Base-by-base conservation (phyloP, 1,140 invertebrate genomes). In the Orius insidiosus region DNA sequence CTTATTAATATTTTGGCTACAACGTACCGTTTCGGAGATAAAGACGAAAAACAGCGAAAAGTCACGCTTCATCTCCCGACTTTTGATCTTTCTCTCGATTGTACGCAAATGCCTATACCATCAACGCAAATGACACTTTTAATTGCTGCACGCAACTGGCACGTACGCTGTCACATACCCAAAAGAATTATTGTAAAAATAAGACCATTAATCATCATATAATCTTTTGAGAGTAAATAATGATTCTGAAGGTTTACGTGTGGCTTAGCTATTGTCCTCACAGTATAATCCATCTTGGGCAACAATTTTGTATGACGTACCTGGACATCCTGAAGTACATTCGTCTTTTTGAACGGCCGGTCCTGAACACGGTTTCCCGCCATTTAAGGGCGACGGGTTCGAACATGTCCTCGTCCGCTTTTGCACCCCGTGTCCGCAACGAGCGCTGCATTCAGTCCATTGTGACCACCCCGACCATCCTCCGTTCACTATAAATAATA, bases 381-480 rank as follows among this genome's bases (percentile, higher is more conserved):
- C 86, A 63, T 92, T 89, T 51, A 86, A 70, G 1, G 89, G 86
- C 45, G 82, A 72, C 0, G 89, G 89, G 59, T 85, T 87, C 42
- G 76, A 87, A 64, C 89, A 95, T 16, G 77, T 76, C 41, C 88
- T 70, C 37, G 78, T 82, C 36, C 84, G 68, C 56, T 85, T 83
- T 59, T 86, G 79, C 35, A 79, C 75, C 45, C 76, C 75, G 53
- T 80, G 74, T 19, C 68, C 70, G 58, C 74, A 76, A 15, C 67
- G 59, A 39, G 67, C 63, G 55, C 68, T 74, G 64, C 88, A 94
- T 42, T 85, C 82, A 1, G 76, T 77, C 88, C 87, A 94, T 1
- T 75, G 65, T 2, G 83, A 83, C 88, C 89, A 95, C 13, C 76
- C 63, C 42, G 83, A 85, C 86, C 86, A 92, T 50, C 74, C 86